These are phyloP conservation scores for Centrocercus urophasianus DNA, from an alignment of 2,113 vertebrate species.

Conservation along the genomic window DNA sequence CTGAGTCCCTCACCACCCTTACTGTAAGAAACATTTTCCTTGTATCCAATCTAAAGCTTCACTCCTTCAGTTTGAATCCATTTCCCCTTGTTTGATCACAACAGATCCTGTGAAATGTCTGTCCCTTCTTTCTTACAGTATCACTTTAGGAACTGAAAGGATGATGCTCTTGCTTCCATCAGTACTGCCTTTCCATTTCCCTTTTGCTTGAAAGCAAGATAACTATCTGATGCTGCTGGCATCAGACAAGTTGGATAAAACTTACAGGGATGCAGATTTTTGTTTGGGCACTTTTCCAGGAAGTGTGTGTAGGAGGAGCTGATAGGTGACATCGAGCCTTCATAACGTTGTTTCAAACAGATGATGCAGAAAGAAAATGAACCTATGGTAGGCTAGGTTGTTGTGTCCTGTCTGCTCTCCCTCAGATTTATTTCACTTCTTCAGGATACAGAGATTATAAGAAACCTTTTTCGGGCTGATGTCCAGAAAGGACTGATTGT, in stretches of 20 bases:
- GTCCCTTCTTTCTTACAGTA: too few species aligned
- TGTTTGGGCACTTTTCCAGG: neutral
- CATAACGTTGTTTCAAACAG: neutral
- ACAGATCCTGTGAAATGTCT: too few species aligned
- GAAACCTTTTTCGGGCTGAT: slow-evolving; percentile 34
- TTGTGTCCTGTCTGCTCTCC: slow-evolving; percentile 2
- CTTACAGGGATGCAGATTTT: neutral
- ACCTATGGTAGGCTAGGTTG: neutral
- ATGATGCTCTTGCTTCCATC: neutral
- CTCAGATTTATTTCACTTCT: slow-evolving; percentile 5
- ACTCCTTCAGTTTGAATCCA: too few species aligned
- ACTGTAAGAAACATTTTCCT: too few species aligned
- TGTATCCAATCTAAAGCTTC: too few species aligned
- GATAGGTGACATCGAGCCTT: neutral
- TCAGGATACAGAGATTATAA: neutral
- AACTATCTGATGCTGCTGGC: neutral
- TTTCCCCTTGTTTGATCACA: too few species aligned
- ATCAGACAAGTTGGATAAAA: neutral
- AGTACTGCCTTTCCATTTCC: neutral
- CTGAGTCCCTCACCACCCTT: too few species aligned
- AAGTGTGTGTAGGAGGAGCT: neutral
- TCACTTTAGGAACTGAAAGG: too few species aligned
- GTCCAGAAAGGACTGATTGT: slow-evolving; percentile 1
- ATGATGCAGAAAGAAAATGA: neutral
- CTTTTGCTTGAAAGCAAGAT: neutral